Base-by-base conservation (phyloP, 2,113 vertebrate genomes). In the Ptilorrhoa leucosticta region DNA sequence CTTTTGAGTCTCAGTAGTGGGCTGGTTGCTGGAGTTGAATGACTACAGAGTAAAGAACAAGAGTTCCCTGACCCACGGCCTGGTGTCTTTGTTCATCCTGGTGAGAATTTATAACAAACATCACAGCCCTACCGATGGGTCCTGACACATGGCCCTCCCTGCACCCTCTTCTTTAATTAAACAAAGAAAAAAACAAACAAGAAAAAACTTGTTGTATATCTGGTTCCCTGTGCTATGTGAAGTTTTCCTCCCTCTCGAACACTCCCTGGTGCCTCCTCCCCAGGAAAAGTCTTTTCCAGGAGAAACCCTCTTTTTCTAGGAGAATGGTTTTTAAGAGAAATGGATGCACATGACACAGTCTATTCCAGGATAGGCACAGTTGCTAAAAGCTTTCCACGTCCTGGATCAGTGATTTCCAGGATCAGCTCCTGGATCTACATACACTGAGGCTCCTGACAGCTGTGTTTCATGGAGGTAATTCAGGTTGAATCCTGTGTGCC, bases 111-210 rank as follows among this genome's bases (percentile, higher is more conserved):
- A 19, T 39, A 44, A 37, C 22, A 33, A 45, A 61, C 8, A 57
- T n/a, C 31, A 57, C 0, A 0, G 37, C 15, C 37, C 28, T 15
- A 31, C 12, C 0, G 1, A 39, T 37, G n/a, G 44, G 16, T 26
- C 8, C 21, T 23, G 44, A 23, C 20, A 19, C 12, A 13, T 24
- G 21, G 17, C 28, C 22, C 10, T 50, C 33, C 37, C 44, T 58
- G 14, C 42, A 57, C 7, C 8, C 0, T 42, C 35, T 63, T 47
- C 30, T 63, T 71, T 33, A 56, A 47, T 42, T 35, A 48, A 88
- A 42, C 20, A 71, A 72, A 37, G 10, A 27, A 21, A n/a, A 39
- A 47, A 73, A n/a, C 30, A 56, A 53, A 45, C n/a, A 53, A 63
- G 4, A 35, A 58, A 68, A 42, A 58, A 11, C 24, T n/a, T 56